phyloP scores from a whole-genome alignment of 2,113 vertebrate genomes.

The Chamaea fasciata region DNA sequence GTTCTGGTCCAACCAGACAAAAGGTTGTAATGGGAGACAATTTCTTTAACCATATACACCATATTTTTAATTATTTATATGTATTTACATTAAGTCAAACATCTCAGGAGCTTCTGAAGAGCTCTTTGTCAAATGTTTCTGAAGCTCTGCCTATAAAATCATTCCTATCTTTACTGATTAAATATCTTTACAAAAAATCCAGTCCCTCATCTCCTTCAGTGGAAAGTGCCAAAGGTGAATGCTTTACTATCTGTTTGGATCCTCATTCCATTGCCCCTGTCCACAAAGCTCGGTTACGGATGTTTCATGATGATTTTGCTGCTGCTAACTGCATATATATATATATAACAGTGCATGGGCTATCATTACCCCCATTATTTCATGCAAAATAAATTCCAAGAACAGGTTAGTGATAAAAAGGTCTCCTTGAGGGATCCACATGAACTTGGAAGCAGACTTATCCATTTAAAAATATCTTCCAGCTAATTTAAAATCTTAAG shows the following conservation, averaged over 20 bases:
- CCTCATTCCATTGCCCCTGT: neutral
- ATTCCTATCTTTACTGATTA: neutral
- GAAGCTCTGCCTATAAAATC: neutral
- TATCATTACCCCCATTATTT: neutral
- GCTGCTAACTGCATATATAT: neutral
- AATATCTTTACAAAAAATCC: neutral
- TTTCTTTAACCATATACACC: neutral
- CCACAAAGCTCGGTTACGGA: neutral
- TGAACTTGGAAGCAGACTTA: neutral
- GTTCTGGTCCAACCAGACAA: neutral
- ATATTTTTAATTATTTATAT: neutral
- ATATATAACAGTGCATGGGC: neutral
- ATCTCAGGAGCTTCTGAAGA: neutral
- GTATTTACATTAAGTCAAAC: neutral
- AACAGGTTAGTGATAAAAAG: neutral
- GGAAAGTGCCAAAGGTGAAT: neutral
- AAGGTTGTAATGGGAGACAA: neutral
- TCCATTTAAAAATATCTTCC: neutral
- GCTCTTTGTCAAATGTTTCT: neutral
- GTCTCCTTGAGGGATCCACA: neutral
- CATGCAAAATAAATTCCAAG: neutral
- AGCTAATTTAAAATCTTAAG: neutral
- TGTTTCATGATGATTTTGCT: neutral
- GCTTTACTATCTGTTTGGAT: neutral
- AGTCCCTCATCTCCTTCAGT: fast-evolving